Conservation (phyloP, 2,888 invertebrate species). For the Hyles lineata region DNA sequence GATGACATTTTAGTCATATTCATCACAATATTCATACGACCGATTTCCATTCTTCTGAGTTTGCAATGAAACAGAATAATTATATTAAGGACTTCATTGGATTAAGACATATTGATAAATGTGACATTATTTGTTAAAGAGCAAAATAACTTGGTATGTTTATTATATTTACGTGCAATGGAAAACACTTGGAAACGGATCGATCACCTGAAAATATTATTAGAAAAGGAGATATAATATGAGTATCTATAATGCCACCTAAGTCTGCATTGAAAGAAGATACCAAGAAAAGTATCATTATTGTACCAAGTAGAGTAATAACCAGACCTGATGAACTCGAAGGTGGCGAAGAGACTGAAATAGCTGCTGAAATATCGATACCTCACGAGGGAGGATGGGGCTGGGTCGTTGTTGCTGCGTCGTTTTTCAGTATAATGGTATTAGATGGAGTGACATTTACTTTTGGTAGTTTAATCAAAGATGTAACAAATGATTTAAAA, state of each 20-base stretch:
- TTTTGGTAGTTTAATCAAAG: slow-evolving; percentile 68
- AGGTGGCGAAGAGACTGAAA: slow-evolving; percentile 75
- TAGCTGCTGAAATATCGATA: slow-evolving; percentile 73
- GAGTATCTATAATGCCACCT: slow-evolving; percentile 39
- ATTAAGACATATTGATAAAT: no score
- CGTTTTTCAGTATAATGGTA: slow-evolving; percentile 63
- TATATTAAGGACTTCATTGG: no score
- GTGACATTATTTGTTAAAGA: no score
- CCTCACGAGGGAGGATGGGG: slow-evolving; percentile 78
- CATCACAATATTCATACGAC: no score
- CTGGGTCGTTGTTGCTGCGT: slow-evolving; percentile 70
- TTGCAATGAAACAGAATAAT: no score
- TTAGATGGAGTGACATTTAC: slow-evolving; percentile 71
- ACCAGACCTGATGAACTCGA: slow-evolving; percentile 57
- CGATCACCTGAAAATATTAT: neutral
- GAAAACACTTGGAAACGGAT: no score
- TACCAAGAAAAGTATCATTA: slow-evolving; percentile 53
- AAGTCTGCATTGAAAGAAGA: slow-evolving; percentile 47
- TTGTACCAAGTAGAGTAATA: slow-evolving; percentile 61
- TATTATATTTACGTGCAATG: no score
- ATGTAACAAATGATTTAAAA: slow-evolving; percentile 63
- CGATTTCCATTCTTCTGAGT: neutral
- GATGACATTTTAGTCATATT: no score
- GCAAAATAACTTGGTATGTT: no score
- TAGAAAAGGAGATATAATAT: neutral